Base-by-base conservation (phyloP, 2,888 invertebrate genomes). In the Pantelozetes paolii region DNA sequence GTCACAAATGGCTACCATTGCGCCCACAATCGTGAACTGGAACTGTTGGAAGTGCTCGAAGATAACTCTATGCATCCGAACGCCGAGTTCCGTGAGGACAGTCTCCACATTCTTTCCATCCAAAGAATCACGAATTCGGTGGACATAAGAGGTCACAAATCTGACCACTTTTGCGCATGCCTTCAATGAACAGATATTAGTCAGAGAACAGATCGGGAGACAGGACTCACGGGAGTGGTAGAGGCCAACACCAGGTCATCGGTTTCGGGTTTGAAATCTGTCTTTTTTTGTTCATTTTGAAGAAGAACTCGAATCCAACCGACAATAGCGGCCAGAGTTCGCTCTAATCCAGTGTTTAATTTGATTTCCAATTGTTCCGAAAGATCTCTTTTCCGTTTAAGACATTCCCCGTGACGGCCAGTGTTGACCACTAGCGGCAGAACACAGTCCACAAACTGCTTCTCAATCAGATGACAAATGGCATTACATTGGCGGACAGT, bases 1-100 rank as follows among this genome's bases (percentile, higher is more conserved):
- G 85, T 99, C 99, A 84, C 96, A 97, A 79, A 99, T 94, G 1
- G 93, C 94, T 82, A 94, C 90, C 92, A 99, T 94, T 0, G 97
- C 97, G 73, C 91, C 96, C 64, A 94, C 90, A 6, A 93, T 92
- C 82, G 92, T 95, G 81, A 94, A 97, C 81, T 94, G 92, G 85
- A 91, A 95, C 81, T 92, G 93, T 79, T 92, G 89, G 77, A 99
- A 85, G 82, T 99, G 98, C 77, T 97, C 95, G 81, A 93, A 93
- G 77, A 99, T 89, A 69, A 94, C 90, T 71, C 94, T 86, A 83
- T 98, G 97, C 77, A 99, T 87, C n/a, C 94, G 86, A 30, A 90
- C 87, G 0, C 98, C 97, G 26, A 98, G 85, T 82, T 98, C 98
- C 71, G 90, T 87, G 42, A 95, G 84, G 13, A 95, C 89, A 5